phyloP scores from a whole-genome alignment of 2,888 invertebrate species.

The Polyploca ridens region DNA sequence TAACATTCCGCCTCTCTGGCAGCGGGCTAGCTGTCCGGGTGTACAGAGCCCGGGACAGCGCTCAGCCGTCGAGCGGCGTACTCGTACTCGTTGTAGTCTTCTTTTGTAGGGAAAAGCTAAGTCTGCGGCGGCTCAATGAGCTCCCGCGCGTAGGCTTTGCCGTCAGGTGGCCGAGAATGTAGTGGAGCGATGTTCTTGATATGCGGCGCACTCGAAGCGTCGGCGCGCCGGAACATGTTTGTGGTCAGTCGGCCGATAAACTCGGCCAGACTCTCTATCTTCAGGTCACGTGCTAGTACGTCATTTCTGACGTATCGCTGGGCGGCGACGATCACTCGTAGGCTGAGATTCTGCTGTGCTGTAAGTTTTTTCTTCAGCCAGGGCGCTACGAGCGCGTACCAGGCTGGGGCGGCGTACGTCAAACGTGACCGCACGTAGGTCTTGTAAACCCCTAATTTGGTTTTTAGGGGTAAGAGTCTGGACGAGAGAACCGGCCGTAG shows the following conservation, averaged over 20 bases:
- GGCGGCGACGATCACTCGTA: constrained; percentile 15
- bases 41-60: too few relatives aligned
- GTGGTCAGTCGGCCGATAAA: constrained; percentile 16
- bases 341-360: constrained; percentile 16
- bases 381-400: constrained; percentile 16
- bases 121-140: neutral
- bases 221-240: constrained; percentile 22
- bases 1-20: too few relatives aligned
- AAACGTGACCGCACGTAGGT: constrained; percentile 27
- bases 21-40: too few relatives aligned
- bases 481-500: constrained; percentile 28
- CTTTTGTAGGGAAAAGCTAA: too few relatives aligned
- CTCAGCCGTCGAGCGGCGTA: too few relatives aligned
- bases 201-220: neutral
- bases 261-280: constrained; percentile 12
- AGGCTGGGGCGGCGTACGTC: constrained; percentile 24
- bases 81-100: too few relatives aligned
- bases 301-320: too few relatives aligned
- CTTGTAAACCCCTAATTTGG: constrained; percentile 31
- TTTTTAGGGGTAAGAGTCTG: constrained; percentile 23
- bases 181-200: neutral
- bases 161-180: neutral
- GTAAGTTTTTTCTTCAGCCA: neutral
- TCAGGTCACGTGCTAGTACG: constrained; percentile 15
- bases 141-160: neutral